Percentiles rank a stretch among this genome's conserved stretches.
phyloP scores from a whole-genome alignment of 2,888 invertebrate genomes.

The Taenaris catops region DNA sequence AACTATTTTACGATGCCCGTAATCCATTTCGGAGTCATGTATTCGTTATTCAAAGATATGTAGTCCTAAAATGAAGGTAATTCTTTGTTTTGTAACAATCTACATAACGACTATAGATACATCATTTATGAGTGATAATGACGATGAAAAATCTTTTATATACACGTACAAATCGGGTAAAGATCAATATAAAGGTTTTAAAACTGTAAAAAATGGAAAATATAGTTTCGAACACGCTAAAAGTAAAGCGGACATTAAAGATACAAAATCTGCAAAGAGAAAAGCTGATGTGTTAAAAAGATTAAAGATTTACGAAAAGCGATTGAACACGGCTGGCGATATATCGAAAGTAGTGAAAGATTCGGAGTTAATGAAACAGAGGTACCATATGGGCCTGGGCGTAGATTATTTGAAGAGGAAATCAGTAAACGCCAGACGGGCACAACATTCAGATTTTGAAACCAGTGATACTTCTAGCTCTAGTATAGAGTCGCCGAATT shows the following conservation, averaged over 20 bases:
- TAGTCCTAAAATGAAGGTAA: slow-evolving; percentile 33
- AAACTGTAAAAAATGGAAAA: not conserved
- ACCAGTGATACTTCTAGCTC: slow-evolving; percentile 29
- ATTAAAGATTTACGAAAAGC: slow-evolving; percentile 11
- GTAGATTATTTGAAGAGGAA: slow-evolving; percentile 31
- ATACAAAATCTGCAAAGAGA: slow-evolving; percentile 14
- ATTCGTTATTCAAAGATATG: slow-evolving; percentile 26
- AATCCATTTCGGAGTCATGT: slow-evolving; percentile 9
- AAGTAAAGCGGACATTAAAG: slow-evolving; percentile 8
- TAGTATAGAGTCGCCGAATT: slow-evolving; percentile 31
- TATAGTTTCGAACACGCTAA: not conserved
- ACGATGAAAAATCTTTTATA: slow-evolving; percentile 26
- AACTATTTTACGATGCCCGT: slow-evolving; percentile 14
- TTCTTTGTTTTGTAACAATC: slow-evolving; percentile 21
- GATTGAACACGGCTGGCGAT: slow-evolving; percentile 3
- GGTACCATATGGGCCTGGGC: slow-evolving; percentile 39
- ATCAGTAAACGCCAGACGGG: slow-evolving; percentile 19
- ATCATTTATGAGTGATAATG: slow-evolving; percentile 25
- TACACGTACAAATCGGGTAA: slow-evolving; percentile 16
- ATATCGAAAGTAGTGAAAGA: slow-evolving; percentile 6
- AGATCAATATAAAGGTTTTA: too few relatives aligned
- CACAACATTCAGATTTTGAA: slow-evolving; percentile 24
- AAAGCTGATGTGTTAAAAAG: slow-evolving; percentile 19
- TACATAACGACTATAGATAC: slow-evolving; percentile 24
- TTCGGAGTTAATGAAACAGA: slow-evolving; percentile 7